A percentile compares a stretch with the other conserved stretches of the same genome.
Evolutionary conservation across 2,113 vertebrate species (phyloP).

Genomic region (Larimichthys crocea): DNA sequence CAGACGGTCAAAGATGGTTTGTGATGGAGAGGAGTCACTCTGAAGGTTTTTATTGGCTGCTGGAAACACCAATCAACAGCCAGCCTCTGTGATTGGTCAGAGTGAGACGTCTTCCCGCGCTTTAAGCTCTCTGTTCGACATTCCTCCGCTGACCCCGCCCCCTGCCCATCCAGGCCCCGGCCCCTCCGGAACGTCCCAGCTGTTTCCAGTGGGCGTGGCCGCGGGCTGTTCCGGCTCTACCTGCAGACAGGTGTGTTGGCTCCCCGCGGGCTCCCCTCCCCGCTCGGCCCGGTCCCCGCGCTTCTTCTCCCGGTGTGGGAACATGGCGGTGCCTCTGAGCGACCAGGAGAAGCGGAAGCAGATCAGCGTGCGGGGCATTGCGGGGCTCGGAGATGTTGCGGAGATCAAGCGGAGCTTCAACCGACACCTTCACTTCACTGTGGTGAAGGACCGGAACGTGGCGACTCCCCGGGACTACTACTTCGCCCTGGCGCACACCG

Average conservation of each 20-base stretch:
- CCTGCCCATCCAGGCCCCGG: neutral
- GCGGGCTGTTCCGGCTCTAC: neutral
- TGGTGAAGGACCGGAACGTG: too few relatives aligned
- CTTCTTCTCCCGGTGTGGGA: neutral
- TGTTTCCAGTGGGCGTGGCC: slow-evolving; percentile 18
- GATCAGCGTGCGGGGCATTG: slow-evolving; percentile 94
- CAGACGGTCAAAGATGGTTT: neutral
- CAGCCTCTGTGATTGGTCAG: neutral
- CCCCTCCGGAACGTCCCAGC: neutral
- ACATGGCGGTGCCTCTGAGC: too few relatives aligned
- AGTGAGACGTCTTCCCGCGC: neutral
- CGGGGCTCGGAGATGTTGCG: slow-evolving; percentile 90
- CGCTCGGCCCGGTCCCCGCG: too few relatives aligned
- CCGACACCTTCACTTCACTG: too few relatives aligned
- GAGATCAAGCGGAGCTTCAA: too few relatives aligned
- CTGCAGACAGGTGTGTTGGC: neutral
- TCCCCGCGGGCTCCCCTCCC: rapidly evolving
- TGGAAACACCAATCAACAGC: too few relatives aligned
- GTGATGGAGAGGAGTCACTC: neutral
- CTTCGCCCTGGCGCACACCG: too few relatives aligned
- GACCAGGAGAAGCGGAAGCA: slow-evolving; percentile 93
- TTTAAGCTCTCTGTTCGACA: neutral
- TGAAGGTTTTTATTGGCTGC: too few relatives aligned
- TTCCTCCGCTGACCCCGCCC: neutral
- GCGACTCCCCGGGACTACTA: too few relatives aligned